Evolutionary conservation across 2,113 vertebrate genomes (phyloP).

Genomic region (Seriola quinqueradiata): DNA sequence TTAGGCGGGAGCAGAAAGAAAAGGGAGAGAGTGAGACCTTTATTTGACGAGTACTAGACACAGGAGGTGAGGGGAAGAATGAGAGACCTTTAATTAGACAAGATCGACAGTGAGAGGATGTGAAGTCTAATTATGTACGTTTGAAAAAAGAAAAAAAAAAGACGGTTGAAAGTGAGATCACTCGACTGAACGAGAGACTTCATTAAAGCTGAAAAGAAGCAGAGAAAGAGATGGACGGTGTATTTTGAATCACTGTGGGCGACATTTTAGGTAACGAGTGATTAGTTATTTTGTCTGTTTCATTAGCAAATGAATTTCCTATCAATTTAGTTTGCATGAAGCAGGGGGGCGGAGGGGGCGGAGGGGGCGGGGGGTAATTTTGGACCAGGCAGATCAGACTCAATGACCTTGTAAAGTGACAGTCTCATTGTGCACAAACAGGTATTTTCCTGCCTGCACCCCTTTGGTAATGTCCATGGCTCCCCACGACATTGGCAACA

Average conservation of each 20-base stretch:
- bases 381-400: slow-evolving; percentile 34
- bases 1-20: slow-evolving; percentile 57
- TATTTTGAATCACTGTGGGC: slow-evolving; percentile 57
- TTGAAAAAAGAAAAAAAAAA: slow-evolving; percentile 55
- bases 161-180: slow-evolving; percentile 69
- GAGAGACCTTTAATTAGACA: slow-evolving; percentile 84
- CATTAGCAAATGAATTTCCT: slow-evolving; percentile 67
- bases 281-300: slow-evolving; percentile 72
- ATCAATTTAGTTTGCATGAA: slow-evolving; percentile 66
- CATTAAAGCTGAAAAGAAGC: slow-evolving; percentile 72
- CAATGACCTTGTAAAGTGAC: slow-evolving; percentile 64
- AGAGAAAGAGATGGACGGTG: slow-evolving; percentile 52
- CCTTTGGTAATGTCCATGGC: slow-evolving; percentile 58
- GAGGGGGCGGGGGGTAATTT: slow-evolving; percentile 38
- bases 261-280: slow-evolving; percentile 70
- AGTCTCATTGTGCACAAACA: slow-evolving; percentile 38
- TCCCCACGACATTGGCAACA: slow-evolving; percentile 27
- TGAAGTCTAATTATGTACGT: slow-evolving; percentile 82
- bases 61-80: slow-evolving; percentile 71
- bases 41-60: slow-evolving; percentile 72
- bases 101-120: slow-evolving; percentile 78
- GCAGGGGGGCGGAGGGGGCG: neutral
- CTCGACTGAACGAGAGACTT: slow-evolving; percentile 73
- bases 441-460: slow-evolving; percentile 36
- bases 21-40: slow-evolving; percentile 71